Percentiles rank a stretch among this genome's conserved stretches.
phyloP scores from a whole-genome alignment of 2,797 vertebrate species.

The Diplodus sargus region DNA sequence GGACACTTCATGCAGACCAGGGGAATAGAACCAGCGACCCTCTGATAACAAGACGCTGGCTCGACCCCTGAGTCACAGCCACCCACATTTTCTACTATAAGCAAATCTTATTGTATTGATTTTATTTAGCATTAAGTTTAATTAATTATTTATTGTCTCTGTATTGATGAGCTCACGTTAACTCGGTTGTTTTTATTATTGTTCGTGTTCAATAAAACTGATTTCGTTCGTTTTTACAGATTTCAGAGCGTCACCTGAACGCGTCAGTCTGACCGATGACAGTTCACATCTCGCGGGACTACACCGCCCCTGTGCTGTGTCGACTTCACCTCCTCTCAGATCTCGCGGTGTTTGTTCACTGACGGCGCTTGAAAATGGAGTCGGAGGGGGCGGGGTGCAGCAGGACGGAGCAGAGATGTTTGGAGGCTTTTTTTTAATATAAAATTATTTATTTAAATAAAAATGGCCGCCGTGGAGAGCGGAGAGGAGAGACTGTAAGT shows the following conservation, averaged over 20 bases:
- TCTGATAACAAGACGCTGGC: no score
- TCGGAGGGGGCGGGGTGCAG: conserved; percentile 82
- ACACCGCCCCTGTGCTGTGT: conserved; percentile 23
- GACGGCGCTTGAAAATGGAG: conserved; percentile 78
- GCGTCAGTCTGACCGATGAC: not conserved
- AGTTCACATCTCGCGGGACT: conserved; percentile 66
- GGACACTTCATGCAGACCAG: no score
- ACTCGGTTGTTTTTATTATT: not conserved
- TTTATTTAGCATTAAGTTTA: not conserved
- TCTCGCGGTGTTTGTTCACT: conserved; percentile 68
- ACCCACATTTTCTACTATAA: no score
- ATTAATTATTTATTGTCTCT: not conserved
- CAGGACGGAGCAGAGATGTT: conserved; percentile 86
- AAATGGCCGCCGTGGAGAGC: conserved; percentile 93
- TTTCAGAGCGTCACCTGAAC: conserved; percentile 15
- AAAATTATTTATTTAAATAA: conserved; percentile 92
- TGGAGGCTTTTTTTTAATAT: conserved; percentile 87
- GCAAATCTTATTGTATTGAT: no score
- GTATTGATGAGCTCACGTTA: not conserved
- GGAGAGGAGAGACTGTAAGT: conserved; percentile 92
- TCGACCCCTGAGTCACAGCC: no score
- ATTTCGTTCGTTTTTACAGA: not conserved
- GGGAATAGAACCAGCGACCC: no score
- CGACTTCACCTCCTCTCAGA: conserved; percentile 36
- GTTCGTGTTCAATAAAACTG: not conserved